These are phyloP conservation scores for Pandion haliaetus DNA, from an alignment of 2,113 vertebrate genomes.

Conservation along the genomic window DNA sequence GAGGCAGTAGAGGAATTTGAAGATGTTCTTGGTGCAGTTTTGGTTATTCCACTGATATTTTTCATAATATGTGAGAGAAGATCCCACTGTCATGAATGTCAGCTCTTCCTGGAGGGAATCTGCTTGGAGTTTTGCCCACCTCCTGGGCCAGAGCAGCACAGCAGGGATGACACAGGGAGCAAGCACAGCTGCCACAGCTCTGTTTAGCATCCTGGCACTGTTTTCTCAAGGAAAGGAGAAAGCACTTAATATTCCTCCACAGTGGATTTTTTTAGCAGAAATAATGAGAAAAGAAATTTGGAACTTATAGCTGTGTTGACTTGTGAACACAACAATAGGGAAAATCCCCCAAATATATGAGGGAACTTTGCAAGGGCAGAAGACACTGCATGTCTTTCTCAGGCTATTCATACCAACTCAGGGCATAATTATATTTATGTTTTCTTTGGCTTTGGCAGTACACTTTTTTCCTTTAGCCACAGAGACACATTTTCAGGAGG, in stretches of 20 bases:
- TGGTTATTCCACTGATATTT: not conserved
- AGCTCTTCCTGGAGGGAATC: not conserved
- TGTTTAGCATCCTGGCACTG: not conserved
- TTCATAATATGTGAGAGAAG: not conserved
- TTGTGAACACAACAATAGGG: not conserved
- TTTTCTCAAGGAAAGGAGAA: not conserved
- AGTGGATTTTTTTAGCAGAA: not conserved
- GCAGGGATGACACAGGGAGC: not conserved
- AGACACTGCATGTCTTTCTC: not conserved
- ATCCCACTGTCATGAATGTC: not conserved
- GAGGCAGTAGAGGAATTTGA: not conserved
- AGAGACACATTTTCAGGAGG: slow-evolving; percentile 10
- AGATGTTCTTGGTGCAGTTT: not conserved
- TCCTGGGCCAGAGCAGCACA: not conserved
- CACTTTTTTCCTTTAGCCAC: not conserved
- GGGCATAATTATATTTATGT: not conserved
- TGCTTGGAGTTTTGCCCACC: not conserved
- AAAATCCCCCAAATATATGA: not conserved
- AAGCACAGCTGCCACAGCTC: not conserved
- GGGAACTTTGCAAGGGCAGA: not conserved
- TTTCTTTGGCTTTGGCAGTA: slow-evolving; percentile 29
- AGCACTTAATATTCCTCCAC: not conserved
- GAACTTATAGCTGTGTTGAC: not conserved
- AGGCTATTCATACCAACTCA: not conserved
- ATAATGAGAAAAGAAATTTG: slow-evolving; percentile 8